These are phyloP conservation scores for Prunella strophiata DNA, from an alignment of 2,797 vertebrate species.

Conservation along the genomic window DNA sequence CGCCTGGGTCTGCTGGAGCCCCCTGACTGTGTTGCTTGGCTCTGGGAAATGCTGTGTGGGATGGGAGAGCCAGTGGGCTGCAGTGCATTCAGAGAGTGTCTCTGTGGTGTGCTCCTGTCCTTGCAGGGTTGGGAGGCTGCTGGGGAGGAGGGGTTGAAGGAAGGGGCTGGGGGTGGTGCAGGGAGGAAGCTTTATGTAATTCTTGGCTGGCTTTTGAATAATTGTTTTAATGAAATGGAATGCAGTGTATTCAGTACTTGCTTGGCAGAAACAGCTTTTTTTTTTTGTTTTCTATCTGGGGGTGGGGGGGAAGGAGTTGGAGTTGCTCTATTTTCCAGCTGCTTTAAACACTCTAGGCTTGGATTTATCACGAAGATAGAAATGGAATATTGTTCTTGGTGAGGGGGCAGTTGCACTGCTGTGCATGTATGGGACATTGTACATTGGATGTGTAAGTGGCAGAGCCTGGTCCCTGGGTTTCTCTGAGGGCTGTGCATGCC, in stretches of 20 bases:
- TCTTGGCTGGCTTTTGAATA: slow-evolving; percentile 79
- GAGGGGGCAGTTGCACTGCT: background rate
- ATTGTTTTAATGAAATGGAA: slow-evolving; percentile 86
- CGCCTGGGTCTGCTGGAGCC: background rate
- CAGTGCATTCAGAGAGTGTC: rapidly evolving
- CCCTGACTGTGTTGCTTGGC: background rate
- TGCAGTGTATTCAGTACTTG: slow-evolving; percentile 72
- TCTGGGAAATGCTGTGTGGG: background rate
- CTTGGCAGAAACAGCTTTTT: slow-evolving; percentile 73
- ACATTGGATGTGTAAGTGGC: background rate
- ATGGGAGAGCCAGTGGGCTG: background rate
- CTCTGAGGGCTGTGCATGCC: background rate
- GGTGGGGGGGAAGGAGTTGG: background rate
- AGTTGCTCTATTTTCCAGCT: slow-evolving; percentile 45
- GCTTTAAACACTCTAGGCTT: slow-evolving; percentile 17
- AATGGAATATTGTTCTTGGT: background rate
- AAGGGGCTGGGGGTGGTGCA: slow-evolving; percentile 55
- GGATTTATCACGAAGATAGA: background rate
- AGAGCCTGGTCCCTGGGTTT: background rate
- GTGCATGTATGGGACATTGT: background rate
- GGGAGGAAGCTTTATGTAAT: slow-evolving; percentile 82
- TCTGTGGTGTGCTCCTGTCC: background rate
- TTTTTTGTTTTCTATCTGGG: background rate
- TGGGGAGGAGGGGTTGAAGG: slow-evolving; percentile 2
- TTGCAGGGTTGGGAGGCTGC: background rate